Base-by-base conservation (phyloP, 2,113 vertebrate genomes). In the Coptodon rendalli region DNA sequence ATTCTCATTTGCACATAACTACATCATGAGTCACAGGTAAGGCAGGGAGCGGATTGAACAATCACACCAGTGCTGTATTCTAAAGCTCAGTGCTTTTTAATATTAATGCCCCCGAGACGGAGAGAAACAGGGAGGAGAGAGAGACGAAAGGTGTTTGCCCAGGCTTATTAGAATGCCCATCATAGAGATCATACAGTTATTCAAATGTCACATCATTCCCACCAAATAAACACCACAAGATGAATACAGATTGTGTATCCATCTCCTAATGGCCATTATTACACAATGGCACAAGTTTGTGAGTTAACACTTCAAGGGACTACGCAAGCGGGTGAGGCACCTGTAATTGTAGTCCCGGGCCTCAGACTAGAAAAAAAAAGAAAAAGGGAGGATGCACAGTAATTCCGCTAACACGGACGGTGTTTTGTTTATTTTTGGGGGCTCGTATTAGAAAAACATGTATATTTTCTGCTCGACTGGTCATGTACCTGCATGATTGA, bases 401-500 rank as follows among this genome's bases (percentile, higher is more conserved):
- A 89, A 90, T 92, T 87, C 86, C 2, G 5, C 83, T 22, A 86
- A 87, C 84, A 38, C 9, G 6, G 59, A 13, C 24, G 5, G 76
- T 89, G 84, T 92, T 93, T 95, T 95, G 94, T 96, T 95, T 95
- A 95, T 94, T 91, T 95, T 91, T 5, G 84, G 84, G 53, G 50
- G 87, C 78, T 76, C 3, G 82, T 83, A 93, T 94, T 92, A 93
- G 91, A 95, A 96, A 96, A 94, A 93, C 91, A 93, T 95, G 91
- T 93, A 92, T 94, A 94, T 94, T 95, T 96, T 95, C 91, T 93
- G 93, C 92, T 93, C 82, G 91, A 89, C 92, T 88, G 92, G 91
- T 87, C 93, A 66, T 92, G 89, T 94, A 93, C 93, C 96, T 95
- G 93, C 86, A 95, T 95, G 95, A 96, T 95, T 96, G 95, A 96